Evolutionary conservation across 2,888 invertebrate species (phyloP), one percentile per base, ranked within the genome.

Genomic region (Apotomis capreana): DNA sequence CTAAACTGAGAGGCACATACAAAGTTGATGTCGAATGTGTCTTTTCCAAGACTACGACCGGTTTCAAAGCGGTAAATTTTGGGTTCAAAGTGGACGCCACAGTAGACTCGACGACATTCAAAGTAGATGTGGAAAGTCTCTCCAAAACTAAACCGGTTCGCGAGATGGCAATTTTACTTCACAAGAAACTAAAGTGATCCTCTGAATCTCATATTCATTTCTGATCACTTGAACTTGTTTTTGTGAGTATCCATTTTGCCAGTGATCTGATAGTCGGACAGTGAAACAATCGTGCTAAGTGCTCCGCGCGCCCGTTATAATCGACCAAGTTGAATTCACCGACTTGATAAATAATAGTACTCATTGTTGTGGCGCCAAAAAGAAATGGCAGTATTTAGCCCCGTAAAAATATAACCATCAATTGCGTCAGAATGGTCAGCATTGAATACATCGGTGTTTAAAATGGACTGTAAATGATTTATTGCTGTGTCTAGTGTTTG

Each of bases 371-470:
- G 12, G 5, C 46, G 60, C 60, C 46, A 49, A 46, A 60, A 61
- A 6, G 60, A 46, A 10, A 46, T 26, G 4, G 60, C 12, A 15
- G 15, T 15, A 4, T 15, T 44, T 15, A 60, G 60, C 60, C 60
- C 60, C 60, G 60, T 60, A 15, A 60, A 60, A 5, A 60, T 15
- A 46, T 60, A 60, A 8, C 44, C 26, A 60, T 60, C 46, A 9
- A 15, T 60, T 26, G 60, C 60, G 46, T 60, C 60, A 3, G 46
- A 60, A 46, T 60, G 60, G 10, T 60, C 26, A 46, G 60, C 46
- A 5, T 49, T 12, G 5, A 60, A 60, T 4, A 60, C 9, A 5
- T 15, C 44, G 8, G 0, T n/a, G 4, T 0, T n/a, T n/a, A 60
- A n/a, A n/a, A n/a, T n/a, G n/a, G n/a, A n/a, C n/a, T n/a, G n/a